Percentiles rank a stretch among this genome's conserved stretches.
Conservation (phyloP, 2,888 invertebrate genomes). For the Quadroppia sp. region DNA sequence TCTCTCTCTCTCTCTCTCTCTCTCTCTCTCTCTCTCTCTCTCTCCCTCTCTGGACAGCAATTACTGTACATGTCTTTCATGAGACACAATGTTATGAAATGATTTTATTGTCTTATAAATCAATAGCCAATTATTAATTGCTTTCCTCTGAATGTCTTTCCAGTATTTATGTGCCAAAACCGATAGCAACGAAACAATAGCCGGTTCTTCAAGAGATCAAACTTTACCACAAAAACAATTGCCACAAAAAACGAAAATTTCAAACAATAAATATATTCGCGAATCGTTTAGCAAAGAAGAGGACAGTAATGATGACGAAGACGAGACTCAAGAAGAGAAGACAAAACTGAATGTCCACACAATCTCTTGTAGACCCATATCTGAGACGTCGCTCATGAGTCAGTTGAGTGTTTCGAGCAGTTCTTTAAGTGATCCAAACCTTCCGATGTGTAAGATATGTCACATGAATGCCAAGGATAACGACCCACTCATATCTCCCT, state of each 20-base stretch:
- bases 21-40: no score
- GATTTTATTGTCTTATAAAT: no score
- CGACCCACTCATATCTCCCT: constrained; percentile 57
- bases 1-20: no score
- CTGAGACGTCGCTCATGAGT: constrained; percentile 36
- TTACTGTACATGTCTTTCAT: no score
- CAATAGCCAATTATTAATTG: background rate
- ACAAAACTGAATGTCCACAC: constrained; percentile 4
- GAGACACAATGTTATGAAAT: no score
- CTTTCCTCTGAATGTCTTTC: background rate
- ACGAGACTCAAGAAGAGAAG: background rate
- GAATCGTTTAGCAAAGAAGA: constrained; percentile 3
- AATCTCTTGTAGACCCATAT: constrained; percentile 35
- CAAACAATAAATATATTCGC: constrained; percentile 6
- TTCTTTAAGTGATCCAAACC: constrained; percentile 40
- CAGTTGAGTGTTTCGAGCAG: constrained; percentile 15
- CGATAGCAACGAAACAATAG: constrained; percentile 29
- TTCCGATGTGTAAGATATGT: constrained; percentile 58
- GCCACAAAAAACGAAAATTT: constrained; percentile 1
- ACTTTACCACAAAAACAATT: background rate
- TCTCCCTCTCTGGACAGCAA: no score
- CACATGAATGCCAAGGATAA: constrained; percentile 53
- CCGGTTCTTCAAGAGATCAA: constrained; percentile 25
- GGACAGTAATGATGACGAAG: background rate
- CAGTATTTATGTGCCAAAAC: constrained; percentile 29